Conservation (phyloP, 2,113 vertebrate genomes). For the Sapajus apella region DNA sequence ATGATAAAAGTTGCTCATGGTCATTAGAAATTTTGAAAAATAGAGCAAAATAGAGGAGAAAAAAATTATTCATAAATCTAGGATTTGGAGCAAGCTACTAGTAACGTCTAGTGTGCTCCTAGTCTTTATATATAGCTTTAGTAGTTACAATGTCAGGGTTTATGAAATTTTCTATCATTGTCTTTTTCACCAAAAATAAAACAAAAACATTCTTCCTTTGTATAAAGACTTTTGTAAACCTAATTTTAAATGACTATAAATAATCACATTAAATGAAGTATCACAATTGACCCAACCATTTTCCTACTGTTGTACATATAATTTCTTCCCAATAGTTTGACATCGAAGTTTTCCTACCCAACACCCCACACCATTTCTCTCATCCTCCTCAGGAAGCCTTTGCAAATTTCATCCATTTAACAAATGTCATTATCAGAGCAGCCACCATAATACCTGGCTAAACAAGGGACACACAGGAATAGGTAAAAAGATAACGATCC, state of each 20-base stretch:
- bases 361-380: neutral
- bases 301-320: neutral
- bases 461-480: neutral
- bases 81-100: neutral
- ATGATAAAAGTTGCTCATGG: neutral
- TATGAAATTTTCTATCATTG: neutral
- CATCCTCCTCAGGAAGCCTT: neutral
- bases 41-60: neutral
- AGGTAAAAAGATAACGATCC: neutral
- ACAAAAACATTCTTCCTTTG: neutral
- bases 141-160: neutral
- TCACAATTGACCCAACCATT: neutral
- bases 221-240: neutral
- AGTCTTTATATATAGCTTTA: neutral
- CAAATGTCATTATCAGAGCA: neutral
- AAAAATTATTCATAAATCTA: neutral
- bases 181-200: slow-evolving; percentile 9
- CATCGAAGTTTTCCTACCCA: neutral
- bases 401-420: neutral
- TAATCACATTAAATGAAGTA: neutral
- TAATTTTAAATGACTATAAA: neutral
- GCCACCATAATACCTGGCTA: neutral
- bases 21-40: neutral
- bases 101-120: neutral
- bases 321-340: neutral